Percentiles rank a stretch among this genome's conserved stretches.
Evolutionary conservation across 2,113 vertebrate genomes (phyloP).

Genomic region (Centropus unirufus): DNA sequence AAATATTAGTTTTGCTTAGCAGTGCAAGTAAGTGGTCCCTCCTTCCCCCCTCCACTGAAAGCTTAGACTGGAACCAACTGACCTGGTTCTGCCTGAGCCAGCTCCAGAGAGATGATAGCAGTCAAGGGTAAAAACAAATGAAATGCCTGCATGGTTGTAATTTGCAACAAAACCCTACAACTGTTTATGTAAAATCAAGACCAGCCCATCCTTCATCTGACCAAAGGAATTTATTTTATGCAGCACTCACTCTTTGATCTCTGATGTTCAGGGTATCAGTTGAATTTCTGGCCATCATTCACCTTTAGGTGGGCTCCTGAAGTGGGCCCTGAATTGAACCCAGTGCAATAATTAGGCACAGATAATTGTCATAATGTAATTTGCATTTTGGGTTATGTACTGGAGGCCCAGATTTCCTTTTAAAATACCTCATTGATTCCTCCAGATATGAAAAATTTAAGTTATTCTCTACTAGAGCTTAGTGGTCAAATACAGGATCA

Average conservation of each 20-base stretch:
- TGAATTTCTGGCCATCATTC: neutral
- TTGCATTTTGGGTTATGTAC: neutral
- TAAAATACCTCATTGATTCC: neutral
- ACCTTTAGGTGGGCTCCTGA: neutral
- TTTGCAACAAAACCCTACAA: neutral
- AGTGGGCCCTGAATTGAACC: neutral
- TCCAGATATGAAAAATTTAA: neutral
- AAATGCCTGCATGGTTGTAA: slow-evolving; percentile 27
- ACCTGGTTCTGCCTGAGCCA: slow-evolving; percentile 58
- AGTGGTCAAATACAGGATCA: neutral
- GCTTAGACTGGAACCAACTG: slow-evolving; percentile 62
- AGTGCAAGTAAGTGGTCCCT: slow-evolving; percentile 49
- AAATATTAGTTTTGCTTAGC: slow-evolving; percentile 46
- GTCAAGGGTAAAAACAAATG: slow-evolving; percentile 38
- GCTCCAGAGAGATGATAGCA: slow-evolving; percentile 35
- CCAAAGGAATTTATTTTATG: neutral
- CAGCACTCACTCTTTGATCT: neutral
- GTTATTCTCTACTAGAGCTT: neutral
- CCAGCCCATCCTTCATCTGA: neutral
- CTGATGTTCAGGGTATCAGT: neutral
- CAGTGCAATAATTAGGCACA: neutral
- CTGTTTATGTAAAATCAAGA: slow-evolving; percentile 20
- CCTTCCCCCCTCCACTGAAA: slow-evolving; percentile 21
- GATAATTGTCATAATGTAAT: neutral
- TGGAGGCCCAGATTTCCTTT: neutral